Evolutionary conservation across 2,888 invertebrate species (phyloP), one percentile per base, ranked within the genome.

Genomic region (Pyralis farinalis): DNA sequence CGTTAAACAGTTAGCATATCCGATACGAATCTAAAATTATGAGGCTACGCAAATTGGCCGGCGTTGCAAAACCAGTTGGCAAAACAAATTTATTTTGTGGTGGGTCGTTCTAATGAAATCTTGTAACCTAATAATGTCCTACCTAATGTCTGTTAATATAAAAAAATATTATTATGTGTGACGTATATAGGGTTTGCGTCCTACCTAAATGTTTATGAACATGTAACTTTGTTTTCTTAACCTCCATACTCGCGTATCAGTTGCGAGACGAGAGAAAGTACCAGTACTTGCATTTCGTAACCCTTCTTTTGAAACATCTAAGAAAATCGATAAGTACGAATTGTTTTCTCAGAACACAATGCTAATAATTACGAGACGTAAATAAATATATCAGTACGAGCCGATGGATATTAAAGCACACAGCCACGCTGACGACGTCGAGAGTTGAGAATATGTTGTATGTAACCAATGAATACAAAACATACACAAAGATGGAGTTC

Each of bases 221-320:
- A 71, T 58, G 71, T 72, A 68, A 77, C 69, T 70, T 69, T 86
- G 84, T 86, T 86, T 73, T 85, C 70, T 75, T 87, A 85, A 86
- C 84, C 86, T 85, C 81, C 77, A 79, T 84, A 72, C 69, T 70
- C 66, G 65, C 60, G 58, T 72, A 81, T 78, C 71, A 73, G 71
- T 73, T 72, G 70, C 72, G 71, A 76, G 74, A 70, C 66, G 67
- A 82, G 79, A 80, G 81, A 84, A 84, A 84, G 82, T 80, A 76
- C 58, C 43, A 55, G 54, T 60, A 67, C 59, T 58, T 55, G 60
- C 60, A 78, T 85, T 79, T 84, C 79, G 77, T 83, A 83, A 86
- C 63, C 50, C 53, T 64, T n/a, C n/a, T n/a, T 73, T 72, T 67
- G 67, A 69, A 75, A 73, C 69, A 71, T 56, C 56, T 62, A 77